Evolutionary conservation across 23 tunicate genomes (phyloP).

Genomic region (Aplidium turbinatum): DNA sequence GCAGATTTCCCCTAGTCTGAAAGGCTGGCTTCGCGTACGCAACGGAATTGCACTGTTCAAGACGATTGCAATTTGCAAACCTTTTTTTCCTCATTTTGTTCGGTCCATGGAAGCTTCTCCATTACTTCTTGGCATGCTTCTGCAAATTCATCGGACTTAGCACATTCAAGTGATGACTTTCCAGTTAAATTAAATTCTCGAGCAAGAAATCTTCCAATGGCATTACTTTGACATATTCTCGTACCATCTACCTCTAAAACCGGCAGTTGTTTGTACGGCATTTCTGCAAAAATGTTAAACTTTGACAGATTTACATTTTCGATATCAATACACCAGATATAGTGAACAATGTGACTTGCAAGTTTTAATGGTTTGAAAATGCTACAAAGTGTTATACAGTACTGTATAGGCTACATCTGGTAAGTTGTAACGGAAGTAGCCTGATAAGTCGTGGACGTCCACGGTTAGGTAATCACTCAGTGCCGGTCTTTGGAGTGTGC

Average conservation of each 20-base stretch:
- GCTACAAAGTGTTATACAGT: too few relatives aligned
- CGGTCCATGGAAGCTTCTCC: slow-evolving; percentile 61
- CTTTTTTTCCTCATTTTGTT: slow-evolving; percentile 56
- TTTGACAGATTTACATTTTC: too few relatives aligned
- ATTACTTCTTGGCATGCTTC: slow-evolving; percentile 49
- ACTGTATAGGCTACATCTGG: too few relatives aligned
- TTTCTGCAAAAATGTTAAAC: slow-evolving; percentile 47
- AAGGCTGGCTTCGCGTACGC: background rate
- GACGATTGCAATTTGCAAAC: slow-evolving; percentile 6
- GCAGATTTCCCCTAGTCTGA: background rate
- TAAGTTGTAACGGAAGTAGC: too few relatives aligned
- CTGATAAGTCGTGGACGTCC: too few relatives aligned
- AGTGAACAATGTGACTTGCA: too few relatives aligned
- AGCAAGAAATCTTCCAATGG: slow-evolving; percentile 53
- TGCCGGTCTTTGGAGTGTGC: too few relatives aligned
- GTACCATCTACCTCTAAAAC: slow-evolving; percentile 57
- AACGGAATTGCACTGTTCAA: background rate
- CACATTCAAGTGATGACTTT: slow-evolving; percentile 13
- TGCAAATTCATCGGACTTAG: slow-evolving; percentile 44
- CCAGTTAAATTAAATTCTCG: slow-evolving; percentile 50
- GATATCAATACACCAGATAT: too few relatives aligned
- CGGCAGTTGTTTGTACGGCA: slow-evolving; percentile 66
- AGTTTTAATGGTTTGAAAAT: too few relatives aligned
- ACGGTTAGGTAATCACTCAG: too few relatives aligned
- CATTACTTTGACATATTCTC: slow-evolving; percentile 43